These are phyloP conservation scores for Sceloporus tristichus DNA, from an alignment of 2,113 vertebrate species.

Conservation along the genomic window DNA sequence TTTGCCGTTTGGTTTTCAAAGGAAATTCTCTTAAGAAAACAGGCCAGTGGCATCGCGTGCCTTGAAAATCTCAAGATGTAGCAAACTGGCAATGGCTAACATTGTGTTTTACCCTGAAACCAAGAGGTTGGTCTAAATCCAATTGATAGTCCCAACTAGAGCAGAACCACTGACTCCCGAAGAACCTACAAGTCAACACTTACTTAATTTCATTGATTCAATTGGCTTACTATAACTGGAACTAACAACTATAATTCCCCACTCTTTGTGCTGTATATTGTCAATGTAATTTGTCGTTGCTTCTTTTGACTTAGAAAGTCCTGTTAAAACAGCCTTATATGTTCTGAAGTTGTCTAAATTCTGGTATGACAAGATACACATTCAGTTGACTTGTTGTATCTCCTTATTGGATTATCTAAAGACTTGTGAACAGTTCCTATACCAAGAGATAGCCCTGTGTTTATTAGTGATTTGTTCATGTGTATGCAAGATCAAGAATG, in stretches of 20 bases:
- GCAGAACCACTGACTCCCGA: no score
- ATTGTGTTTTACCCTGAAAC: not conserved
- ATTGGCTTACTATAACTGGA: no score
- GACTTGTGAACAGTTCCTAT: not conserved
- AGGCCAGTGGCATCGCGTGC: not conserved
- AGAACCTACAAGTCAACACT: no score
- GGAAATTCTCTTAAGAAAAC: not conserved
- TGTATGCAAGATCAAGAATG: not conserved
- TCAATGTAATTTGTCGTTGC: no score
- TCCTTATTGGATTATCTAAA: not conserved
- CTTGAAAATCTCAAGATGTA: not conserved
- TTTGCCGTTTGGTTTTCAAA: not conserved
- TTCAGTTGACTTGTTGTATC: not conserved
- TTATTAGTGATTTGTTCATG: not conserved
- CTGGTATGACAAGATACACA: not conserved
- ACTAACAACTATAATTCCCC: no score
- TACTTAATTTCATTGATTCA: no score
- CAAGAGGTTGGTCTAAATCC: not conserved
- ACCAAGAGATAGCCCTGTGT: not conserved
- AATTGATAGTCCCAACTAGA: not conserved
- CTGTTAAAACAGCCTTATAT: not conserved
- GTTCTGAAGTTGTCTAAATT: not conserved
- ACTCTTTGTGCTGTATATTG: no score
- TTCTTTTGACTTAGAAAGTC: no score
- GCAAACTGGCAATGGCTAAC: not conserved